These are phyloP conservation scores for Erebia palarica DNA, from an alignment of 2,888 invertebrate species.

Conservation along the genomic window DNA sequence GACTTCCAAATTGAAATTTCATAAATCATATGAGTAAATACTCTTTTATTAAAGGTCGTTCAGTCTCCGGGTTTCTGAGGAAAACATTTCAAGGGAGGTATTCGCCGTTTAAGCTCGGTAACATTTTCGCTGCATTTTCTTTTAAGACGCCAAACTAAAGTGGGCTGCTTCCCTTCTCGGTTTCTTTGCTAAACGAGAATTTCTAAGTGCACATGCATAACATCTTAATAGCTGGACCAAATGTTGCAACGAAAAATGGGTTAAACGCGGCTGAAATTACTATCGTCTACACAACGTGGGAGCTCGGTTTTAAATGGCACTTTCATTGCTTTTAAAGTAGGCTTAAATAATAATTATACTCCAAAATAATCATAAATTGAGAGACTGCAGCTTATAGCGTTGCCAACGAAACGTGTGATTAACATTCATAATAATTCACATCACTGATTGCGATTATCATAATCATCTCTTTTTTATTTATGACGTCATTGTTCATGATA, in stretches of 20 bases:
- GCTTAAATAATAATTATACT: background rate
- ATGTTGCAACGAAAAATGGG: slow-evolving; percentile 28
- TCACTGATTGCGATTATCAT: no score
- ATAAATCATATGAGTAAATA: slow-evolving; percentile 18
- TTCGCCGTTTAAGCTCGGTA: slow-evolving; percentile 29
- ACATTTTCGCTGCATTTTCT: slow-evolving; percentile 37
- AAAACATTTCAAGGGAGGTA: slow-evolving; percentile 24
- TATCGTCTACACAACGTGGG: background rate
- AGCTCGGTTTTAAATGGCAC: background rate
- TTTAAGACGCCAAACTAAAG: slow-evolving; percentile 40
- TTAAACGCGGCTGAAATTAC: slow-evolving; percentile 23
- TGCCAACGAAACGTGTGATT: no score
- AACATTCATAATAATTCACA: no score
- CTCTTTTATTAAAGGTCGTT: slow-evolving; percentile 24
- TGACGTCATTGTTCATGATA: no score
- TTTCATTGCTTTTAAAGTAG: background rate
- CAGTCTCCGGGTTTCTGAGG: slow-evolving; percentile 21
- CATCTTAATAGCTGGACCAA: slow-evolving; percentile 35
- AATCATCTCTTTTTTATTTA: background rate
- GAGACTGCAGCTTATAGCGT: no score
- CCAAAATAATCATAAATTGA: no score
- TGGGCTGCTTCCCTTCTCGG: slow-evolving; percentile 39
- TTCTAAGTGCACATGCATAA: slow-evolving; percentile 34
- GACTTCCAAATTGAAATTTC: slow-evolving; percentile 17
- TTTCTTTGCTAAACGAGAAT: slow-evolving; percentile 38